Evolutionary conservation across 2,113 vertebrate species (phyloP).

Genomic region (Zosterops japonicus): DNA sequence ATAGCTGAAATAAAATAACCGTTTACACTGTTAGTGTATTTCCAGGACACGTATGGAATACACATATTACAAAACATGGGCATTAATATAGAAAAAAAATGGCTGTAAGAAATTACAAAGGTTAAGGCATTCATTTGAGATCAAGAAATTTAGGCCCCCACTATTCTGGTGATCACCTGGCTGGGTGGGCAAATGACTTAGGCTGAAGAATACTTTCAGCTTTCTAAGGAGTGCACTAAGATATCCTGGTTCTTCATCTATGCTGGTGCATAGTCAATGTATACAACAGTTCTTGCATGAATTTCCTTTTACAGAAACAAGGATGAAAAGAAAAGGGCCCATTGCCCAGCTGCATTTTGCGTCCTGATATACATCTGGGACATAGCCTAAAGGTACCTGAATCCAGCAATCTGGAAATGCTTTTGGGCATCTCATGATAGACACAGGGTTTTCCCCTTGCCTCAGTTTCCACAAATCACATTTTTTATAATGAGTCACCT

Average conservation of each 20-base stretch:
- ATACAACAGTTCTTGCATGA: neutral
- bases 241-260: neutral
- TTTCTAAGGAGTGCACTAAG: neutral
- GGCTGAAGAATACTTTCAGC: neutral
- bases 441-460: neutral
- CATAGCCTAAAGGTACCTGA: neutral
- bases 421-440: neutral
- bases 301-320: neutral
- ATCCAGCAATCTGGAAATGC: neutral
- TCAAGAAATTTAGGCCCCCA: neutral
- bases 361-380: neutral
- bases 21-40: neutral
- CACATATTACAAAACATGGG: neutral
- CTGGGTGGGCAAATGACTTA: neutral
- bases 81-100: neutral
- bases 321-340: neutral
- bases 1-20: neutral
- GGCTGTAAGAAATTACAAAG: neutral
- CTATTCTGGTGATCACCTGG: neutral
- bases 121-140: neutral
- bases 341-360: neutral
- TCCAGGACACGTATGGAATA: neutral
- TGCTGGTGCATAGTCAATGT: fast-evolving
- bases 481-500: neutral
- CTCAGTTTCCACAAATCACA: neutral